Conservation (phyloP, 1,140 invertebrate species). For the Physella acuta region DNA sequence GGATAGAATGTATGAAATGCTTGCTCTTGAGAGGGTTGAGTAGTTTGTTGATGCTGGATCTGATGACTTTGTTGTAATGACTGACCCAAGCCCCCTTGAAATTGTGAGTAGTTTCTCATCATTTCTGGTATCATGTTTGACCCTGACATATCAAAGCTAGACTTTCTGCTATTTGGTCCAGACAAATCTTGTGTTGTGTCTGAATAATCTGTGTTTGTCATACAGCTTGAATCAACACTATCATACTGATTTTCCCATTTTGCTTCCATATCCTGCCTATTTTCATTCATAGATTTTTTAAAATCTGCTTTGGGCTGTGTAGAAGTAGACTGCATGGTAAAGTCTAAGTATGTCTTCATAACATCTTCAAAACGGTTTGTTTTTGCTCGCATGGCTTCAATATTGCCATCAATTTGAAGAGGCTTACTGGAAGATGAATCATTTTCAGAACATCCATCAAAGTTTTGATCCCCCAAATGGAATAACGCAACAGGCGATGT, state of each 20-base stretch:
- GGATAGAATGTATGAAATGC: slow-evolving; percentile 5
- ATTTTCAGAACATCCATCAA: not conserved
- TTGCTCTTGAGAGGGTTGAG: not conserved
- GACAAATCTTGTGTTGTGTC: slow-evolving; percentile 5
- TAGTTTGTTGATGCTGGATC: not conserved
- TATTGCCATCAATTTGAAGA: slow-evolving; percentile 1
- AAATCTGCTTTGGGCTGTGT: slow-evolving; percentile 2
- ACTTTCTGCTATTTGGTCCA: slow-evolving; percentile 19
- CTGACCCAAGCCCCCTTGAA: no score
- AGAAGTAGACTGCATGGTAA: not conserved
- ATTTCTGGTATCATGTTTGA: slow-evolving; percentile 6
- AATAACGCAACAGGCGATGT: slow-evolving; percentile 18
- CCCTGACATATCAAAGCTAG: slow-evolving; percentile 14
- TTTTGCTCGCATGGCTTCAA: slow-evolving; percentile 9
- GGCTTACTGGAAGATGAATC: not conserved
- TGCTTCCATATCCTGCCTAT: slow-evolving; percentile 9
- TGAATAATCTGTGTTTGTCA: slow-evolving; percentile 8
- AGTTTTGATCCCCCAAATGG: slow-evolving; percentile 18
- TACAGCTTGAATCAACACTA: slow-evolving; percentile 16
- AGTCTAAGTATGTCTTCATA: slow-evolving; percentile 13
- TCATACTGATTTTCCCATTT: slow-evolving; percentile 24
- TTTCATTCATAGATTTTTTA: slow-evolving; percentile 22
- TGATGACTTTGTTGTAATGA: not conserved
- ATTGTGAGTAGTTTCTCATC: not conserved
- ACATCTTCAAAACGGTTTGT: not conserved